A percentile compares a stretch with the other conserved stretches of the same genome.
These are phyloP conservation scores for Phyllotreta cruciferae DNA, from an alignment of 2,888 invertebrate species.

Conservation along the genomic window DNA sequence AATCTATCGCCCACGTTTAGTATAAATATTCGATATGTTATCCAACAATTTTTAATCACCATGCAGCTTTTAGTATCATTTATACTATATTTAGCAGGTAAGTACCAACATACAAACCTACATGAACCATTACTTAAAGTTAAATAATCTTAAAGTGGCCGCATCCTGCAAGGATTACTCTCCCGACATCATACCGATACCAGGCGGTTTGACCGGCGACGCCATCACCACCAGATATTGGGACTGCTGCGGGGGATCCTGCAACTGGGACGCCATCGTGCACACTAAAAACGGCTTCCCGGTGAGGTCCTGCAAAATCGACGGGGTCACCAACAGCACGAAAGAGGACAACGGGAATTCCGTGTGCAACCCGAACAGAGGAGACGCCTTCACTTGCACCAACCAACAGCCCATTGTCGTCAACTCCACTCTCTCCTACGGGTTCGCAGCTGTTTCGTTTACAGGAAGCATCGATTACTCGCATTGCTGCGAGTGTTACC, in stretches of 20 bases:
- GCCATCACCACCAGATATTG: constrained; percentile 35
- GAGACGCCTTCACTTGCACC: constrained; percentile 34
- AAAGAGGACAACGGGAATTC: constrained; percentile 23
- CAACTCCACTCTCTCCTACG: constrained; percentile 32
- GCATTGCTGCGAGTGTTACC: constrained; percentile 40
- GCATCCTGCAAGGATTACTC: not conserved
- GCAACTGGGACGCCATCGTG: constrained; percentile 33
- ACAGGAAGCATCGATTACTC: constrained; percentile 32
- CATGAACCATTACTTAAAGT: too few species aligned
- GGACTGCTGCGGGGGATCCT: constrained; percentile 37
- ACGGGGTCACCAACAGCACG: constrained; percentile 26
- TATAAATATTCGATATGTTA: too few species aligned
- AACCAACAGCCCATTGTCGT: constrained; percentile 28
- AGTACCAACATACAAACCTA: too few species aligned
- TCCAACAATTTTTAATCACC: too few species aligned
- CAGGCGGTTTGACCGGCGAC: constrained; percentile 26
- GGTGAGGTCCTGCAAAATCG: constrained; percentile 28
- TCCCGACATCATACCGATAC: constrained; percentile 25
- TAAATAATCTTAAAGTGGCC: too few species aligned
- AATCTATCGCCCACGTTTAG: too few species aligned
- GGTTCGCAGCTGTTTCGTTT: constrained; percentile 38
- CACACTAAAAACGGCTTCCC: constrained; percentile 20
- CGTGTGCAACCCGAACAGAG: constrained; percentile 30
- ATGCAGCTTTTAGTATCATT: too few species aligned
- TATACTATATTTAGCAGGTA: too few species aligned